Conservation (phyloP, 1,140 invertebrate genomes). For the Drosophila ironensis region DNA sequence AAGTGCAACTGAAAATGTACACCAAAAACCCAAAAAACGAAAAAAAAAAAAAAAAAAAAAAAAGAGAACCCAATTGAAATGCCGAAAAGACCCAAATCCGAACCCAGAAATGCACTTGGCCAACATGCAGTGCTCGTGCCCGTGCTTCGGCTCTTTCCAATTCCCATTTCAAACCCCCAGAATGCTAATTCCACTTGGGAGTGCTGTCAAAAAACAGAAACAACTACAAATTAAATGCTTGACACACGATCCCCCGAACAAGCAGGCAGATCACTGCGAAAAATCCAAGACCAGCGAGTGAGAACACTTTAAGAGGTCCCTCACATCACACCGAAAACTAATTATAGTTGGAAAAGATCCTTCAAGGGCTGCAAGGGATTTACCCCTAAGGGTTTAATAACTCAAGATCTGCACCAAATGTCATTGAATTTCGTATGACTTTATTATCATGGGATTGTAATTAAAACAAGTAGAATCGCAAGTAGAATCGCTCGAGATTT, state of each 20-base stretch:
- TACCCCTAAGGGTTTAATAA: too few species aligned
- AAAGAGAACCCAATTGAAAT: too few species aligned
- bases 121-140: background rate
- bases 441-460: too few species aligned
- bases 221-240: too few species aligned
- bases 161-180: constrained; percentile 16
- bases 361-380: too few species aligned
- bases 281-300: too few species aligned
- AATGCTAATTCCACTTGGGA: constrained; percentile 61
- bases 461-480: too few species aligned
- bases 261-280: background rate
- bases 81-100: background rate
- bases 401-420: background rate
- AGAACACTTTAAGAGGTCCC: too few species aligned
- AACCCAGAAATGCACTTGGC: constrained; percentile 24
- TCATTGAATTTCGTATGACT: background rate
- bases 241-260: constrained; percentile 17
- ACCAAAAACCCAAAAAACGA: background rate
- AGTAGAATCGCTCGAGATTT: too few species aligned
- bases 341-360: too few species aligned
- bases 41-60: too few species aligned
- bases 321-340: too few species aligned
- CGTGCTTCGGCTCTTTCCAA: constrained; percentile 3
- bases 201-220: constrained; percentile 48
- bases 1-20: constrained; percentile 44